These are phyloP conservation scores for Bos javanicus DNA, from an alignment of 2,113 vertebrate species.

Conservation along the genomic window DNA sequence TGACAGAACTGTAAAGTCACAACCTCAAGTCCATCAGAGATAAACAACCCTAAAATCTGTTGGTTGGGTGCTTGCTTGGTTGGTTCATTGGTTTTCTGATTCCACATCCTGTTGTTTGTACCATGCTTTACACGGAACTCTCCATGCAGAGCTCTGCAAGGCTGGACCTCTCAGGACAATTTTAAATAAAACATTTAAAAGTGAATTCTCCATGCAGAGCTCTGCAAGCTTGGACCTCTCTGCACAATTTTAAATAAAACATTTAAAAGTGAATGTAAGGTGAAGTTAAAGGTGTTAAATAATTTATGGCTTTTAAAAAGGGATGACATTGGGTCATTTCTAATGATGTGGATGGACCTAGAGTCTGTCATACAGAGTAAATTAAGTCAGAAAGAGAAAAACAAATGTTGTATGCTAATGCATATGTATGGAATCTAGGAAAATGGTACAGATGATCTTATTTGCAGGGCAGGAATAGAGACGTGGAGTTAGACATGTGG, in stretches of 20 bases:
- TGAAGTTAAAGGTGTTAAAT: background rate
- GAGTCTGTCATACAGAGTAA: background rate
- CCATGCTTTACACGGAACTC: too few relatives aligned
- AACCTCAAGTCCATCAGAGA: background rate
- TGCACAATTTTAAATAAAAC: background rate
- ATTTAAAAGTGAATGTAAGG: background rate
- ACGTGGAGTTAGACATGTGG: background rate
- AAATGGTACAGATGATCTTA: background rate
- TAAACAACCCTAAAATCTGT: background rate
- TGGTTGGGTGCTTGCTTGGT: too few relatives aligned
- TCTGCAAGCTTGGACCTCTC: background rate
- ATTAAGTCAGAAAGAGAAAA: background rate
- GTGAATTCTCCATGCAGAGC: background rate
- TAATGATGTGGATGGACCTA: background rate
- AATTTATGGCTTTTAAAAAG: background rate
- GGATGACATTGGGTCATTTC: background rate
- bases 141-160: background rate
- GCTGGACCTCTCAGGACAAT: background rate
- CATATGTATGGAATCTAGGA: background rate
- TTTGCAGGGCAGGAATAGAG: background rate
- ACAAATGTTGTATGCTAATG: background rate
- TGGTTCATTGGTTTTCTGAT: background rate
- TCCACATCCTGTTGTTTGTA: accelerated
- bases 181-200: background rate
- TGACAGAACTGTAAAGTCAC: accelerated